phyloP scores from a whole-genome alignment of 2,113 vertebrate species.

The Harpagus bidentatus region DNA sequence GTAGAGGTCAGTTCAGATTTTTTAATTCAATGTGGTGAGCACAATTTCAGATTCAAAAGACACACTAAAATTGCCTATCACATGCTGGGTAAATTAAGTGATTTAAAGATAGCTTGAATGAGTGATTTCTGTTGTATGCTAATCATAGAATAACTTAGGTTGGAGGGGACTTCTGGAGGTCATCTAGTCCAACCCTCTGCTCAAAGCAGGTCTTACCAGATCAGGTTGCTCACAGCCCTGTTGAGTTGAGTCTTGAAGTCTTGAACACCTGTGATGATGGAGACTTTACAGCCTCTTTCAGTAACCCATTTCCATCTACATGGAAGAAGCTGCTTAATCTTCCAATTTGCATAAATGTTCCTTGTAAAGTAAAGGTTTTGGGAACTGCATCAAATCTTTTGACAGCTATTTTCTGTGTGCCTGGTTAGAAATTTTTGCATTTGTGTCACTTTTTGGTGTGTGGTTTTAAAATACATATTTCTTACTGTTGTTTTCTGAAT shows the following conservation, averaged over 20 bases:
- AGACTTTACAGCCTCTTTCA: background rate
- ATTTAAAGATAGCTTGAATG: background rate
- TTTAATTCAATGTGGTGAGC: background rate
- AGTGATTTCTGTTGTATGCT: background rate
- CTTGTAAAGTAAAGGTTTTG: background rate
- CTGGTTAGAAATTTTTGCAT: background rate
- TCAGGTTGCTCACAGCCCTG: background rate
- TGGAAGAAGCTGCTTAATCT: background rate
- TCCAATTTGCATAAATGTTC: background rate
- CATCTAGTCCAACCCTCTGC: background rate
- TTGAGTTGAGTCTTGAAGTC: background rate
- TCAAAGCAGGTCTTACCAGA: background rate
- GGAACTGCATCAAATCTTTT: background rate
- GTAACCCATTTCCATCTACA: background rate
- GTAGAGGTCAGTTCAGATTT: background rate
- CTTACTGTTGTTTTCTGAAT: background rate
- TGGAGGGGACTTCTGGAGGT: background rate
- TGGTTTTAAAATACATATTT: background rate
- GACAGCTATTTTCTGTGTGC: background rate
- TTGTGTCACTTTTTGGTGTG: background rate
- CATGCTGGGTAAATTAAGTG: background rate
- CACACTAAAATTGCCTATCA: background rate
- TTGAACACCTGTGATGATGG: background rate
- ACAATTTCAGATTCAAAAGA: background rate
- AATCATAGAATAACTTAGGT: background rate